phyloP scores from a whole-genome alignment of 1,140 invertebrate genomes.

The Pachypeltis micranthus region DNA sequence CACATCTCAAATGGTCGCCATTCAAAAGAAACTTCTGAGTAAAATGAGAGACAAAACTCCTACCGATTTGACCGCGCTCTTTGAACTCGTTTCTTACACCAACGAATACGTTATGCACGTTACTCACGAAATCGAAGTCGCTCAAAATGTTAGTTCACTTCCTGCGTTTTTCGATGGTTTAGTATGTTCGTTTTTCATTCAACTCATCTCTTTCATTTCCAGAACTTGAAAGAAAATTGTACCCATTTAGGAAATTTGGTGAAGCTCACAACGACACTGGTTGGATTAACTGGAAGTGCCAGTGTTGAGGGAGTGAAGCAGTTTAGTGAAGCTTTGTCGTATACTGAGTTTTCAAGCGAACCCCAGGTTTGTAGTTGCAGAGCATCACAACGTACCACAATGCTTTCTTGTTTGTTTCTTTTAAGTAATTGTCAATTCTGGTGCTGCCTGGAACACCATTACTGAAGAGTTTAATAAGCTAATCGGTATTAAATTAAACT shows the following conservation, averaged over 20 bases:
- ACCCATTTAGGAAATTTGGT: slow-evolving; percentile 29
- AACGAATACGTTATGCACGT: slow-evolving; percentile 45
- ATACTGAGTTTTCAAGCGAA: slow-evolving; percentile 31
- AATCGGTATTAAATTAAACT: too few relatives aligned
- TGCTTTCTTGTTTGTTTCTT: too few relatives aligned
- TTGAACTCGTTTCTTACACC: slow-evolving; percentile 58
- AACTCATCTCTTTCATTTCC: slow-evolving; percentile 10
- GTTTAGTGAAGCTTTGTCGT: slow-evolving; percentile 27
- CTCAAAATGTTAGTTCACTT: slow-evolving; percentile 27
- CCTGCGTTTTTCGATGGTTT: neutral
- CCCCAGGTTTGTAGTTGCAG: slow-evolving; percentile 32
- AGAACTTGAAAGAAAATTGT: slow-evolving; percentile 26
- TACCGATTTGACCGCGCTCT: slow-evolving; percentile 52
- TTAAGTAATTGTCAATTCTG: too few relatives aligned
- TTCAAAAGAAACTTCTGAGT: slow-evolving; percentile 58
- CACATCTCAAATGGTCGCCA: slow-evolving; percentile 53
- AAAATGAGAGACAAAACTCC: slow-evolving; percentile 67
- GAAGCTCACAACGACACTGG: slow-evolving; percentile 29
- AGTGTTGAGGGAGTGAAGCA: slow-evolving; percentile 23
- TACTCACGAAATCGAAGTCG: slow-evolving; percentile 37
- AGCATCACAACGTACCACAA: too few relatives aligned
- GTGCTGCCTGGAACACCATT: too few relatives aligned
- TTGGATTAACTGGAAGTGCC: slow-evolving; percentile 29
- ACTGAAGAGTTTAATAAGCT: too few relatives aligned
- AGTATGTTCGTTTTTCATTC: neutral